Conservation (phyloP, 2,888 invertebrate genomes). For the Hypena proboscidalis region DNA sequence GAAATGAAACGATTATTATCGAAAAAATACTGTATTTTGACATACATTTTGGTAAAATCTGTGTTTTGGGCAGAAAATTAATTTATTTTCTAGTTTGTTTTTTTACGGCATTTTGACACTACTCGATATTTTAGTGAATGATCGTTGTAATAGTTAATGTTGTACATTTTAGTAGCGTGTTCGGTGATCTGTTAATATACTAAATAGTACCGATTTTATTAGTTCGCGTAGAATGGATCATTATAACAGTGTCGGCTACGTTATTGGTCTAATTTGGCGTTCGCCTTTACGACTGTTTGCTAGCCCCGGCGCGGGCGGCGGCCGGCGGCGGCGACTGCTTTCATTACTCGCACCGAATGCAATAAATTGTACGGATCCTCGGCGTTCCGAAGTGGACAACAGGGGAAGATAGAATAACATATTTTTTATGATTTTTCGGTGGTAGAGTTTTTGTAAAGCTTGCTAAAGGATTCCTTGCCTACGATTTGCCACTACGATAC, state of each 20-base stretch:
- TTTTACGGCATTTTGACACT: not conserved
- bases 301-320: constrained; percentile 61
- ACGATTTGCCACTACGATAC: too few relatives aligned
- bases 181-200: constrained; percentile 38
- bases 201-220: constrained; percentile 44
- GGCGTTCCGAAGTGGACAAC: constrained; percentile 26
- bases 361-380: constrained; percentile 57
- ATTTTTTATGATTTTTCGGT: too few relatives aligned
- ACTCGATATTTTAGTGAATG: not conserved
- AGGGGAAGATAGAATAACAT: not conserved
- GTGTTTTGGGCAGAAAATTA: not conserved
- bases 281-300: constrained; percentile 69
- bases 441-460: too few relatives aligned
- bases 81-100: not conserved
- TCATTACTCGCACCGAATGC: constrained; percentile 66
- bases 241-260: constrained; percentile 61
- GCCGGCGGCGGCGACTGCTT: too few relatives aligned
- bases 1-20: too few relatives aligned
- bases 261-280: constrained; percentile 70
- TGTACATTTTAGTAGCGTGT: constrained; percentile 45
- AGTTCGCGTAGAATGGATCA: constrained; percentile 47
- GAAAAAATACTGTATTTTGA: too few relatives aligned
- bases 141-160: constrained; percentile 9
- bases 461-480: too few relatives aligned
- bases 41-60: too few relatives aligned